Evolutionary conservation across 2,888 invertebrate species (phyloP), one percentile per base, ranked within the genome.

Genomic region (Volucella zonaria): DNA sequence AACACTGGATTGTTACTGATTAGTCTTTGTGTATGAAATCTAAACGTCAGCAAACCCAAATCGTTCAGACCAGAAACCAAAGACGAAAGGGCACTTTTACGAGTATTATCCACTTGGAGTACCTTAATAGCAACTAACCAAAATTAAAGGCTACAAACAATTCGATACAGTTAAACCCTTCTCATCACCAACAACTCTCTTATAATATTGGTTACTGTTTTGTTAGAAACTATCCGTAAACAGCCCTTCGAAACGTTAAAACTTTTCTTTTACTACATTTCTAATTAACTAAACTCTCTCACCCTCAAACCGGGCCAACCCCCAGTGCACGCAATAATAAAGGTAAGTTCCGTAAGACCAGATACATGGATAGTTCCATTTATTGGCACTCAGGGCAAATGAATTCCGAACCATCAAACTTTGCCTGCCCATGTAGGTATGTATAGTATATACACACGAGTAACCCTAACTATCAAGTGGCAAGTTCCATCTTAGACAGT

Each of bases 311-410:
- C 1, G 2, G n/a, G 2, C 2, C 8, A 23, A 38, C 56, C 31
- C 1, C n/a, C 42, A 10, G 18, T 23, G 43, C 38, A 45, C 45
- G 23, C 31, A 31, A 31, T 51, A 31, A 15, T 14, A 49, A 49
- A 54, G 38, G 58, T 42, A 42, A 58, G n/a, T 51, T 58, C 14
- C 74, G 40, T 49, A 9, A 43, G 14, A 31, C 42, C 49, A 31
- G 18, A 18, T 43, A 75, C 38, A 43, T 12, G 31, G 31, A 31
- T 31, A 11, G 18, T 51, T 67, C 42, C 66, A 11, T 59, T 75
- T 51, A 74, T 77, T 61, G 62, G 61, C 54, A 49, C 49, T 51
- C 3, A 38, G 70, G 56, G 31, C 56, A 64, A 78, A 77, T 77
- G 70, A 62, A 62, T 70, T 70, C 23, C 64, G 49, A 47, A 42